These are phyloP conservation scores for Eptesicus fuscus DNA, from an alignment of 2,113 vertebrate genomes.

Conservation along the genomic window DNA sequence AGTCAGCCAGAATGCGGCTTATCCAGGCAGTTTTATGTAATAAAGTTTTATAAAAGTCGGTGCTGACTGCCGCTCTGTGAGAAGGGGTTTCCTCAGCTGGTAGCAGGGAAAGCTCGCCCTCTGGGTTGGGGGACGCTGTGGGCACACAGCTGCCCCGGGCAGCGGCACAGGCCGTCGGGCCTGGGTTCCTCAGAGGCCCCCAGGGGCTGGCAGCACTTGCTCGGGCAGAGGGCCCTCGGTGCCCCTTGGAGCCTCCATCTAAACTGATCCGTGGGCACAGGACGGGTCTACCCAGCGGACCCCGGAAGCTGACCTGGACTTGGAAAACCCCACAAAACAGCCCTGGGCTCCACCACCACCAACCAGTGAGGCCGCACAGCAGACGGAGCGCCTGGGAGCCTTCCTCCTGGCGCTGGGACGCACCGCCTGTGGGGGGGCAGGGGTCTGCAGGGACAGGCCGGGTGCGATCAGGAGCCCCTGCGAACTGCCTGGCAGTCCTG, in stretches of 20 bases:
- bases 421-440: not conserved
- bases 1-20: not conserved
- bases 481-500: too few relatives aligned
- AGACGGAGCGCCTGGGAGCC: constrained; percentile 53
- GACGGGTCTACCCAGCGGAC: fast-evolving
- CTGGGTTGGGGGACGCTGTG: not conserved
- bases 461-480: constrained; percentile 59
- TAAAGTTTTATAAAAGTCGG: not conserved
- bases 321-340: not conserved
- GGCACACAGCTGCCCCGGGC: fast-evolving
- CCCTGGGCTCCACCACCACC: not conserved
- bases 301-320: not conserved
- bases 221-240: too few relatives aligned
- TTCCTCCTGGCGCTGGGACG: constrained; percentile 71
- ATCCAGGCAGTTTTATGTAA: not conserved
- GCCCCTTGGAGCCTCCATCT: not conserved
- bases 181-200: not conserved
- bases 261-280: not conserved
- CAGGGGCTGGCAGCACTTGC: not conserved
- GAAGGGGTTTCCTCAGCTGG: not conserved
- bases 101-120: fast-evolving
- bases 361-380: not conserved
- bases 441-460: constrained; percentile 74
- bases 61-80: not conserved
- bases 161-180: not conserved